These are phyloP conservation scores for Acromyrmex charruanus DNA, from an alignment of 1,140 invertebrate genomes.

Conservation along the genomic window DNA sequence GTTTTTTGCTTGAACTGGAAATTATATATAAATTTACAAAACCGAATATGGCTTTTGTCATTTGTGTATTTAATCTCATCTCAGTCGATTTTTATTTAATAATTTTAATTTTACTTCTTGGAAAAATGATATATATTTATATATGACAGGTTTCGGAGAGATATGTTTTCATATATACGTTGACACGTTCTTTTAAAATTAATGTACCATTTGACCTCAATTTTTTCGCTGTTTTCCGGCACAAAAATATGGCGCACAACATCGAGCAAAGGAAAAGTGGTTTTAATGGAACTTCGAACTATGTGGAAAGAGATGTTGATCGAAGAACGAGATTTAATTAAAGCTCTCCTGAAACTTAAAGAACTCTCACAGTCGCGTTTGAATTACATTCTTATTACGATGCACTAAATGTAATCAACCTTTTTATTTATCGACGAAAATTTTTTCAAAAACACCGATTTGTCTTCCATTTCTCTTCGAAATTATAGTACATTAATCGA, in stretches of 20 bases:
- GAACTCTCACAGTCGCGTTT: constrained; percentile 12
- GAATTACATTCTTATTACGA: constrained; percentile 33
- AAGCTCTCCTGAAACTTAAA: constrained; percentile 23
- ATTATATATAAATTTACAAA: too few relatives aligned
- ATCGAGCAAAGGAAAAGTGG: constrained; percentile 11
- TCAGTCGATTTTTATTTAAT: too few relatives aligned
- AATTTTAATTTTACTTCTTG: background rate
- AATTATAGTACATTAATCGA: background rate
- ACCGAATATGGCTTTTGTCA: too few relatives aligned
- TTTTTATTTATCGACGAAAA: constrained; percentile 24
- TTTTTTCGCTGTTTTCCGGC: constrained; percentile 42
- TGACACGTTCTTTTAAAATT: constrained; percentile 20
- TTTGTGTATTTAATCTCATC: too few relatives aligned
- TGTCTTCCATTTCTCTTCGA: background rate
- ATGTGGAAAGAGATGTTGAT: constrained; percentile 42
- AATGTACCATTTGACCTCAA: constrained; percentile 46
- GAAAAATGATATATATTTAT: background rate
- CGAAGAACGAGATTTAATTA: constrained; percentile 60
- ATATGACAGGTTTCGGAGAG: background rate
- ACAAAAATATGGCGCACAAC: constrained; percentile 26
- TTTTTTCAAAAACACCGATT: constrained; percentile 21
- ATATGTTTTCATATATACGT: background rate
- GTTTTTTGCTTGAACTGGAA: too few relatives aligned
- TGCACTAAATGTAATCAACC: constrained; percentile 31
- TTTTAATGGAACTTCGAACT: constrained; percentile 43